These are phyloP conservation scores for Indicator maculatus DNA, from an alignment of 2,113 vertebrate species.

Conservation along the genomic window DNA sequence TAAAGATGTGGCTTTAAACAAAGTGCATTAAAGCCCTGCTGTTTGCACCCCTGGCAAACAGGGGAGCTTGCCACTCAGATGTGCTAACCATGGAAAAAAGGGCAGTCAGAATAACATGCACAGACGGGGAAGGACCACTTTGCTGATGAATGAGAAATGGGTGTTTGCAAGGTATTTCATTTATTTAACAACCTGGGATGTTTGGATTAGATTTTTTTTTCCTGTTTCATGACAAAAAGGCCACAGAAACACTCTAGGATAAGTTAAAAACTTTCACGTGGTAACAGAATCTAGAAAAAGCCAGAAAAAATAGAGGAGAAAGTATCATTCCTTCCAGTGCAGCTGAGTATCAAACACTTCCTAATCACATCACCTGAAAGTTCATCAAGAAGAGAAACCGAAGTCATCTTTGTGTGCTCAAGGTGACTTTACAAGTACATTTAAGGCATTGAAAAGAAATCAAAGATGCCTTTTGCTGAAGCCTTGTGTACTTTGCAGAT, in stretches of 20 bases:
- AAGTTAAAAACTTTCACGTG: background rate
- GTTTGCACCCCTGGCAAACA: background rate
- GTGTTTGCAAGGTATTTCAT: background rate
- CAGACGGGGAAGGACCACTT: background rate
- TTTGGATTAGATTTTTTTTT: background rate
- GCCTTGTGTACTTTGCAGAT: slow-evolving; percentile 20
- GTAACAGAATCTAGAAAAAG: background rate
- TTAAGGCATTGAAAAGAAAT: background rate
- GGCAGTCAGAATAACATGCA: background rate
- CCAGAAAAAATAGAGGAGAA: background rate
- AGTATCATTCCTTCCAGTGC: background rate
- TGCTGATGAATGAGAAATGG: background rate
- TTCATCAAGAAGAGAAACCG: background rate
- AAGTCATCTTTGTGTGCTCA: background rate
- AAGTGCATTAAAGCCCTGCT: background rate
- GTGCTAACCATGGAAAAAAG: background rate
- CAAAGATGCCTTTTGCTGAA: slow-evolving; percentile 20
- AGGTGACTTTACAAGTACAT: background rate
- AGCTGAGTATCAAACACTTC: background rate
- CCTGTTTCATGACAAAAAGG: background rate
- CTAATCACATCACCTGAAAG: background rate
- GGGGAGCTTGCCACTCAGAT: background rate
- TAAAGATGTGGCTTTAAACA: background rate
- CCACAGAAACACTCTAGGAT: background rate
- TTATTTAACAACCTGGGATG: background rate